Evolutionary conservation across 2,113 vertebrate species (phyloP).

Genomic region (Ceratotherium simum): DNA sequence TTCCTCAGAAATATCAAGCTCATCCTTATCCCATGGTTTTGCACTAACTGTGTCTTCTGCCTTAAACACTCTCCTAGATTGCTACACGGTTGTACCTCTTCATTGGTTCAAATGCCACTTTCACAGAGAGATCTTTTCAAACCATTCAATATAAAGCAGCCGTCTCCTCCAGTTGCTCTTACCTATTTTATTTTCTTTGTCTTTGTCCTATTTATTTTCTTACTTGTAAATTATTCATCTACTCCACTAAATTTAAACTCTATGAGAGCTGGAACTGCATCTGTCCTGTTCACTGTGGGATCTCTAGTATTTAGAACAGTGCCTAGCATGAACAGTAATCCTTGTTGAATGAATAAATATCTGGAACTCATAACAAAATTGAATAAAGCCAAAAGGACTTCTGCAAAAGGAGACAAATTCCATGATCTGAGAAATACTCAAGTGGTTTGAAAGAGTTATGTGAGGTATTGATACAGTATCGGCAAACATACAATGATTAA

Average conservation of each 20-base stretch:
- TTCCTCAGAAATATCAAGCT: background rate
- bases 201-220: background rate
- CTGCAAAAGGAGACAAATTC: slow-evolving; percentile 2
- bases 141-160: background rate
- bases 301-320: background rate
- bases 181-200: background rate
- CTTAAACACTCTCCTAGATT: background rate
- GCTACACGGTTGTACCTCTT: background rate
- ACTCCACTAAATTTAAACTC: background rate
- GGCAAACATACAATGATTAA: background rate
- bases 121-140: background rate
- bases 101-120: background rate
- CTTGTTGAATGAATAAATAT: background rate
- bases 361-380: background rate
- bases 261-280: background rate
- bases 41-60: background rate
- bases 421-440: background rate
- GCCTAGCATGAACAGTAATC: background rate
- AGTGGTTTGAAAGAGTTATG: background rate
- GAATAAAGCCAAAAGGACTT: background rate
- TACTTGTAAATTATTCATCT: background rate
- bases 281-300: background rate
- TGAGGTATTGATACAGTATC: background rate
- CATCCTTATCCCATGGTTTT: background rate
- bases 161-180: background rate